Conservation (phyloP, 2,797 vertebrate genomes). For the Centroberyx gerrardi region DNA sequence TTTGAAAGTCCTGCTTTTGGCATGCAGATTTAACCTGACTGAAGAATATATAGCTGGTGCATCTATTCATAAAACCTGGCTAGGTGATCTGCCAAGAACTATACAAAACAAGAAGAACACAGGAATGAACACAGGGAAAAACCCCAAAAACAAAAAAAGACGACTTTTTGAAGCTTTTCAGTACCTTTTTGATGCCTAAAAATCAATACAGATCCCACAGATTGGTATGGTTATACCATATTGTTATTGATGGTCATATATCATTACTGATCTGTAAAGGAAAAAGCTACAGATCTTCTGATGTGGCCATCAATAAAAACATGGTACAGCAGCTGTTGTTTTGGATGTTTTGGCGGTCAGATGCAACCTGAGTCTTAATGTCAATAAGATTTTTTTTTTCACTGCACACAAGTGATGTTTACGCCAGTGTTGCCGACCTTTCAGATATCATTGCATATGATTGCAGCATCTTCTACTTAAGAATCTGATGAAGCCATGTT, state of each 20-base stretch:
- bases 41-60: too few relatives aligned
- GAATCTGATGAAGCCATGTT: background rate
- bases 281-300: too few relatives aligned
- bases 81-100: background rate
- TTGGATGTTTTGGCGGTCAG: background rate
- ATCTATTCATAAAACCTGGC: too few relatives aligned
- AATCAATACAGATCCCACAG: too few relatives aligned
- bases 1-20: background rate
- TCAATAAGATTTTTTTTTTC: too few relatives aligned
- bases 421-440: background rate
- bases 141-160: background rate
- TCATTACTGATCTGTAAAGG: background rate
- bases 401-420: too few relatives aligned
- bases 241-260: background rate
- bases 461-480: background rate
- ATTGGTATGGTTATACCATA: background rate
- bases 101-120: too few relatives aligned
- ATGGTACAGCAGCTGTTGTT: too few relatives aligned
- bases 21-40: background rate
- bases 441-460: background rate
- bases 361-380: background rate
- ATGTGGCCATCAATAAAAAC: too few relatives aligned
- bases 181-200: too few relatives aligned
- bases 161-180: too few relatives aligned
- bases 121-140: background rate